Evolutionary conservation across 2,888 invertebrate genomes (phyloP).

Genomic region (Ichneumoninae sp.): DNA sequence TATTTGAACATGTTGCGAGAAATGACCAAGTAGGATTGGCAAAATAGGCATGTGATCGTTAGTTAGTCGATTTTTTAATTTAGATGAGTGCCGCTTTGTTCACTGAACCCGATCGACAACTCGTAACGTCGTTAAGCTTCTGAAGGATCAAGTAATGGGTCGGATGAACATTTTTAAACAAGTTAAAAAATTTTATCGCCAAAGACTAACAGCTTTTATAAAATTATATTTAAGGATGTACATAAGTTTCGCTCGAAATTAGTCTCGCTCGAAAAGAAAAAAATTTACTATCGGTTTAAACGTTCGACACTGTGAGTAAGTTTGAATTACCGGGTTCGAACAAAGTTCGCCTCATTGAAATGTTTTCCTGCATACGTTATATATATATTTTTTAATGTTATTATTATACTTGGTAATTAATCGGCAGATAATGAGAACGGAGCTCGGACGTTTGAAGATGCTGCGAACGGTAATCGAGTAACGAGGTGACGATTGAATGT

Average conservation of each 20-base stretch:
- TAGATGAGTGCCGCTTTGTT: not conserved
- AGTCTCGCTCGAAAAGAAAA: slow-evolving; percentile 39
- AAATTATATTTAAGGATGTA: too few species aligned
- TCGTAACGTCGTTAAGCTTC: slow-evolving; percentile 70
- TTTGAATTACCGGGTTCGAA: slow-evolving; percentile 5
- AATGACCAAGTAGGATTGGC: not conserved
- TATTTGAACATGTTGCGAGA: slow-evolving; percentile 61
- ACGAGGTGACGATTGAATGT: not conserved
- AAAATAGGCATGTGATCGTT: not conserved
- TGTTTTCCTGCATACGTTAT: too few species aligned
- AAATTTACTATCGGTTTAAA: slow-evolving; percentile 65
- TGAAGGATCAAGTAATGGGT: slow-evolving; percentile 72
- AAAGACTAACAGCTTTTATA: not conserved
- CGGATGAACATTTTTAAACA: not conserved
- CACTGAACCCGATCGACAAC: too few species aligned
- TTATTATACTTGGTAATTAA: not conserved
- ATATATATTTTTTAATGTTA: not conserved
- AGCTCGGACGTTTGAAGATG: slow-evolving; percentile 59
- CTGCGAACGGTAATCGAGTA: slow-evolving; percentile 39
- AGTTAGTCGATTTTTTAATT: not conserved
- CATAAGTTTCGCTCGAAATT: not conserved
- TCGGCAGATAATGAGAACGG: slow-evolving; percentile 56
- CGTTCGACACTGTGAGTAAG: slow-evolving; percentile 71
- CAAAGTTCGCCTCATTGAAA: too few species aligned
- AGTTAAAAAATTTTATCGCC: not conserved